Evolutionary conservation across 2,888 invertebrate genomes (phyloP).

Genomic region (Cyaniris semiargus): DNA sequence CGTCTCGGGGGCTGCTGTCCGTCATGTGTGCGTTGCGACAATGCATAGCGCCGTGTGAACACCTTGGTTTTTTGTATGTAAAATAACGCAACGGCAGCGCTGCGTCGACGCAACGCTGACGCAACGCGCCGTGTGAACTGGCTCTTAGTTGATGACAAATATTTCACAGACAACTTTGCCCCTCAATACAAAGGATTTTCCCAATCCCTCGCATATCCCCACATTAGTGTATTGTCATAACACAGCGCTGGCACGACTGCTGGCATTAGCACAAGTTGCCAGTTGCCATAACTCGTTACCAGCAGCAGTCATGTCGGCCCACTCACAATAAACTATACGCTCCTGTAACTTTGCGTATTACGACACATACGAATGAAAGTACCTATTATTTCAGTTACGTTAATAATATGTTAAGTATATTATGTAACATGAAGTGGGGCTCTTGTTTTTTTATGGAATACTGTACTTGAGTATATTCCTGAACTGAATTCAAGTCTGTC

Average conservation of each 20-base stretch:
- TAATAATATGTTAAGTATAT: neutral
- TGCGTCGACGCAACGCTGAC: too few relatives aligned
- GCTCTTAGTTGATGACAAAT: neutral
- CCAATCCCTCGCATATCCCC: neutral
- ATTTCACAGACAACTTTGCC: neutral
- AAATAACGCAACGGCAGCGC: too few relatives aligned
- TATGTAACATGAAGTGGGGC: too few relatives aligned
- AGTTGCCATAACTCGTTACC: slow-evolving; percentile 18
- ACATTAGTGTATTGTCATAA: neutral
- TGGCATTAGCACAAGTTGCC: slow-evolving; percentile 4
- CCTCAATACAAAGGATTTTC: neutral
- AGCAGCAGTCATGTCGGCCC: neutral
- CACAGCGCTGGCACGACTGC: neutral
- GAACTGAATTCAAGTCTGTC: too few relatives aligned
- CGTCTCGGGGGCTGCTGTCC: too few relatives aligned
- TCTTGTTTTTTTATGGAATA: too few relatives aligned
- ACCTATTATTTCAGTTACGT: neutral
- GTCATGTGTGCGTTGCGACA: too few relatives aligned
- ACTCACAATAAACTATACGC: slow-evolving; percentile 1
- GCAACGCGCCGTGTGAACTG: too few relatives aligned
- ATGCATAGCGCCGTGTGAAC: too few relatives aligned
- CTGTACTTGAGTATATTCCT: too few relatives aligned
- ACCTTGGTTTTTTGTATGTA: too few relatives aligned
- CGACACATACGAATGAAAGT: neutral
- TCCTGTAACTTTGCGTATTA: neutral